phyloP scores from a whole-genome alignment of 2,888 invertebrate genomes.

The Alitta virens region DNA sequence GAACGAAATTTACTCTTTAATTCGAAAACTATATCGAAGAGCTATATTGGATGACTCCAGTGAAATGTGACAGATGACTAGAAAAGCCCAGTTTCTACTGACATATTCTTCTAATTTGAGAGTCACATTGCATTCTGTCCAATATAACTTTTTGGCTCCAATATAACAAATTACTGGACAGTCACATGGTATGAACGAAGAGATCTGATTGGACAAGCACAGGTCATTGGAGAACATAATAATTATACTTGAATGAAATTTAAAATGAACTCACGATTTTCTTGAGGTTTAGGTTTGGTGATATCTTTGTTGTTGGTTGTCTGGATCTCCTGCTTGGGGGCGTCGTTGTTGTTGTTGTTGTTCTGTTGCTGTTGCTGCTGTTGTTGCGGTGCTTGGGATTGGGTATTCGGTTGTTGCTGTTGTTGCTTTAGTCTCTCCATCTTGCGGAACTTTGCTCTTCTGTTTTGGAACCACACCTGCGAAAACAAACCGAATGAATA shows the following conservation, averaged over 20 bases:
- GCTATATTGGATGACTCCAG: no score
- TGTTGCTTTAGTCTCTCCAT: constrained; percentile 56
- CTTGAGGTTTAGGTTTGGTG: constrained; percentile 22
- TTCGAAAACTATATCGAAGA: not conserved
- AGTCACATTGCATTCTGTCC: no score
- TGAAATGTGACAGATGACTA: no score
- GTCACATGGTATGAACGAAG: no score
- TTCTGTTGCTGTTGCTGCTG: constrained; percentile 7
- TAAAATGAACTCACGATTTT: constrained; percentile 13
- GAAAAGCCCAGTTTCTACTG: no score
- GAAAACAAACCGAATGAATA: not conserved
- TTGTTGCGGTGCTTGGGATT: not conserved
- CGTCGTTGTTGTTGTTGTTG: constrained; percentile 5
- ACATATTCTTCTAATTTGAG: no score
- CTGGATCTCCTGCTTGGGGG: constrained; percentile 15
- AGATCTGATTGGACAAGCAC: no score
- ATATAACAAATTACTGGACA: no score
- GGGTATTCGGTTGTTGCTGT: constrained; percentile 27
- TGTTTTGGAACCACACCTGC: constrained; percentile 58
- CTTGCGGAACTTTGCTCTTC: constrained; percentile 56
- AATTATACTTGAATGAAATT: no score
- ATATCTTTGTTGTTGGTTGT: constrained; percentile 8
- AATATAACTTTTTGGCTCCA: no score
- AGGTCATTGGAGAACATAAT: no score
- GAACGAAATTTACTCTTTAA: not conserved